A percentile compares a stretch with the other conserved stretches of the same genome.
phyloP scores from a whole-genome alignment of 2,888 invertebrate species.

The Leucozona laternaria region DNA sequence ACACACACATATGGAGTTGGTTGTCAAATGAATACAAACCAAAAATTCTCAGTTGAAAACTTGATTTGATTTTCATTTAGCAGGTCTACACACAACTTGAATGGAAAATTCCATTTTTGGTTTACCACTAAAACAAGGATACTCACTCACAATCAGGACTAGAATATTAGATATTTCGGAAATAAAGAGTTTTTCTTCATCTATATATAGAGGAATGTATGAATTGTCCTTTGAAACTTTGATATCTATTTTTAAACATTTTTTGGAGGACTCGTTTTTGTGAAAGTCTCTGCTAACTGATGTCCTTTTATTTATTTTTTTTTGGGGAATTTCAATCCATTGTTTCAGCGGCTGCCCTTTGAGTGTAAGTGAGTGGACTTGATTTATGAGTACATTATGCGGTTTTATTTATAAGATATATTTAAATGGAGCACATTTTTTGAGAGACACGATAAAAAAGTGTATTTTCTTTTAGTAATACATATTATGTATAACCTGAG shows the following conservation, averaged over 20 bases:
- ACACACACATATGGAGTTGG: background rate
- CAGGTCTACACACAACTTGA: background rate
- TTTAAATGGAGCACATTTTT: background rate
- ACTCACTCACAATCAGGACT: background rate
- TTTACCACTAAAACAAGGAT: conserved; percentile 23
- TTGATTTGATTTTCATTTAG: conserved; percentile 53
- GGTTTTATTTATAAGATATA: background rate
- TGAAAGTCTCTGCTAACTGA: background rate
- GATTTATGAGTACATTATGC: conserved; percentile 8
- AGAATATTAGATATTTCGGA: background rate
- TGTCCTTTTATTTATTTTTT: conserved; percentile 1
- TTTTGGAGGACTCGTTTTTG: background rate
- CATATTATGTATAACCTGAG: background rate
- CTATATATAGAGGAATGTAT: too few species aligned
- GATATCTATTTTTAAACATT: background rate
- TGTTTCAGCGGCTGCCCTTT: background rate
- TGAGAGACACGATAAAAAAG: background rate
- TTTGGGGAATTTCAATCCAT: background rate
- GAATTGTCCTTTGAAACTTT: background rate
- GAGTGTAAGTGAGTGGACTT: conserved; percentile 20
- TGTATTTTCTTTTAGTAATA: background rate
- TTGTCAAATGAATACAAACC: conserved; percentile 9
- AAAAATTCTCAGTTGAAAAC: conserved; percentile 22
- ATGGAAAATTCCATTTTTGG: conserved; percentile 38
- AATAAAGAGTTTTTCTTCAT: background rate